Percentiles rank a stretch among this genome's conserved stretches.
phyloP scores from a whole-genome alignment of 2,113 vertebrate genomes.

The Cacatua alba region DNA sequence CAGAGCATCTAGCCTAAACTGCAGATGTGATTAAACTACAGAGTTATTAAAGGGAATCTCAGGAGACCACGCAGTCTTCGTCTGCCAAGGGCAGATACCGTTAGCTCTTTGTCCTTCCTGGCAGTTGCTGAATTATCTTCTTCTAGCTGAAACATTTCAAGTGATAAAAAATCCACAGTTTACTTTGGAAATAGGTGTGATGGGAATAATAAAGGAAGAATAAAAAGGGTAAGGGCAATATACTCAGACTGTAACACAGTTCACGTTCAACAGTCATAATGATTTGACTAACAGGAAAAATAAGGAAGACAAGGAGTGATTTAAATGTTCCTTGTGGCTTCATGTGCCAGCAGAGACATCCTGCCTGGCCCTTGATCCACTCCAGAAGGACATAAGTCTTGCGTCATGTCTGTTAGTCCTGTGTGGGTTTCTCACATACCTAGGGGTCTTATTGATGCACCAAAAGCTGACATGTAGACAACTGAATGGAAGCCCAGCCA shows the following conservation, averaged over 20 bases:
- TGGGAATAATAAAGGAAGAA: background rate
- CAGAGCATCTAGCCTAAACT: background rate
- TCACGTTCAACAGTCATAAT: background rate
- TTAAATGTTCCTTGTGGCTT: background rate
- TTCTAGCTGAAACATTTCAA: background rate
- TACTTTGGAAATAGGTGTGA: background rate
- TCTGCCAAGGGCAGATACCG: background rate
- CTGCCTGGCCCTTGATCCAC: background rate
- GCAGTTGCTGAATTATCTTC: background rate
- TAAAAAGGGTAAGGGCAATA: background rate
- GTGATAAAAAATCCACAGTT: background rate
- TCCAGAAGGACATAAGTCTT: background rate
- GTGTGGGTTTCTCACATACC: background rate
- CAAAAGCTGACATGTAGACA: background rate
- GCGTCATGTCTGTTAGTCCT: background rate
- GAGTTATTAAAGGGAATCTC: background rate
- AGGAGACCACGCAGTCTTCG: background rate
- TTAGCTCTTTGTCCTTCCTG: background rate
- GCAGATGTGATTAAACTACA: background rate
- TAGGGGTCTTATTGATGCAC: fast-evolving
- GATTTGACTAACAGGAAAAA: background rate
- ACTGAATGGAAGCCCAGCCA: background rate
- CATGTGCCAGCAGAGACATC: background rate
- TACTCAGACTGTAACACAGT: background rate
- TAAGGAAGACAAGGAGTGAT: background rate